These are phyloP conservation scores for Phyllotreta striolata DNA, from an alignment of 2,888 invertebrate genomes.

Conservation along the genomic window DNA sequence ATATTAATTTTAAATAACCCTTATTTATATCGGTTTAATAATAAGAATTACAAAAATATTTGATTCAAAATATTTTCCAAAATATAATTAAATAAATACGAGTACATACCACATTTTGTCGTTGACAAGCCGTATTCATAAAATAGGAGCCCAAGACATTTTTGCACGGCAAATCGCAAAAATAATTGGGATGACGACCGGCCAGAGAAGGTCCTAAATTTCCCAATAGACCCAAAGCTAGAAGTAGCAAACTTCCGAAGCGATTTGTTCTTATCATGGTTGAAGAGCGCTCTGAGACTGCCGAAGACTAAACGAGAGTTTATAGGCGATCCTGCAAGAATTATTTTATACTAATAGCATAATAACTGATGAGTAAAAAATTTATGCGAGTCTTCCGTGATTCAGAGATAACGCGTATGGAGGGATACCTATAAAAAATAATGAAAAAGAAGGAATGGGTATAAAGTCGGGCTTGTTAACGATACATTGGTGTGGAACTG, in stretches of 20 bases:
- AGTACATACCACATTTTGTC: constrained; percentile 5
- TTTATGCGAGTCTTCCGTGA: constrained; percentile 15
- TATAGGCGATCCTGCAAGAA: constrained; percentile 14
- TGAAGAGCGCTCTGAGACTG: neutral
- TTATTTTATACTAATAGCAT: constrained; percentile 14
- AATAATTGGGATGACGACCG: constrained; percentile 1
- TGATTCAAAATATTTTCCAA: neutral
- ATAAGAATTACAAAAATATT: neutral
- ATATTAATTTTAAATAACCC: too few species aligned
- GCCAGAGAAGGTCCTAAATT: neutral
- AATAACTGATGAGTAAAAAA: constrained; percentile 15
- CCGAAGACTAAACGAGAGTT: neutral
- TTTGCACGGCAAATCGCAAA: constrained; percentile 2
- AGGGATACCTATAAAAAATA: constrained; percentile 7
- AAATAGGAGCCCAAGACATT: neutral
- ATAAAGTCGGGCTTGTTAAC: neutral
- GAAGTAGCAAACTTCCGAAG: neutral
- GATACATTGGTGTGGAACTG: too few species aligned
- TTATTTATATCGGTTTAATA: too few species aligned
- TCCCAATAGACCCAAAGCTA: neutral
- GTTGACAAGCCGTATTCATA: constrained; percentile 4
- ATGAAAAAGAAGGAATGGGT: constrained; percentile 6
- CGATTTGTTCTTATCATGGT: neutral
- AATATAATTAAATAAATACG: neutral
- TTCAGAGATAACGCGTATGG: constrained; percentile 11